Conservation (phyloP, 2,797 vertebrate genomes). For the Acrocephalus scirpaceus region DNA sequence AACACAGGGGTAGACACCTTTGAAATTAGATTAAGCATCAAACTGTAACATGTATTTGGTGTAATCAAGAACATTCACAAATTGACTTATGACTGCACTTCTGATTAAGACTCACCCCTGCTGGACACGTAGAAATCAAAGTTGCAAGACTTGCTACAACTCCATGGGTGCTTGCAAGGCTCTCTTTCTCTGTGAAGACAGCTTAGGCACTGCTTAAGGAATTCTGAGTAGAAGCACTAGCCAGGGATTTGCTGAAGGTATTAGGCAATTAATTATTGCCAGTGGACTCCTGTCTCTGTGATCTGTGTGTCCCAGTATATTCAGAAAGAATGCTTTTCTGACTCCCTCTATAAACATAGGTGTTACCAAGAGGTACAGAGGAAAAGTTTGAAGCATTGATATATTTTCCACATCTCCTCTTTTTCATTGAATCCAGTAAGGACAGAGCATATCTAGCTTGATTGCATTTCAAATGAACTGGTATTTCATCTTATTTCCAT, state of each 20-base stretch:
- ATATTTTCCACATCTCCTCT: not conserved
- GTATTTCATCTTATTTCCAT: not conserved
- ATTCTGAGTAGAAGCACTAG: not conserved
- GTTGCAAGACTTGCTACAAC: not conserved
- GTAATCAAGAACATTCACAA: not conserved
- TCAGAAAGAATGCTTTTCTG: not conserved
- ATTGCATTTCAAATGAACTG: not conserved
- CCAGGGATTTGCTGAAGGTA: not conserved
- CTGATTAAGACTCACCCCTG: not conserved
- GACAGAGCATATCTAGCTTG: not conserved
- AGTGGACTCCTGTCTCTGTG: not conserved
- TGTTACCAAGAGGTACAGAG: not conserved
- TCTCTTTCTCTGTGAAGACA: not conserved
- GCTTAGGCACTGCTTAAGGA: not conserved
- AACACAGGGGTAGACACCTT: not conserved
- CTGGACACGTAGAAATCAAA: not conserved
- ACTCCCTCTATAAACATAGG: not conserved
- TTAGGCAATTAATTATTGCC: not conserved
- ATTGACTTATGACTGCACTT: not conserved
- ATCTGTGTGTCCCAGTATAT: not conserved
- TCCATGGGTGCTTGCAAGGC: not conserved
- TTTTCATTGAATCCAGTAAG: not conserved
- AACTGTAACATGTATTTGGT: not conserved
- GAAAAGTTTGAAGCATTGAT: not conserved
- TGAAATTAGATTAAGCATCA: not conserved